phyloP scores from a whole-genome alignment of 1,140 invertebrate species.

The Laupala kohalensis region DNA sequence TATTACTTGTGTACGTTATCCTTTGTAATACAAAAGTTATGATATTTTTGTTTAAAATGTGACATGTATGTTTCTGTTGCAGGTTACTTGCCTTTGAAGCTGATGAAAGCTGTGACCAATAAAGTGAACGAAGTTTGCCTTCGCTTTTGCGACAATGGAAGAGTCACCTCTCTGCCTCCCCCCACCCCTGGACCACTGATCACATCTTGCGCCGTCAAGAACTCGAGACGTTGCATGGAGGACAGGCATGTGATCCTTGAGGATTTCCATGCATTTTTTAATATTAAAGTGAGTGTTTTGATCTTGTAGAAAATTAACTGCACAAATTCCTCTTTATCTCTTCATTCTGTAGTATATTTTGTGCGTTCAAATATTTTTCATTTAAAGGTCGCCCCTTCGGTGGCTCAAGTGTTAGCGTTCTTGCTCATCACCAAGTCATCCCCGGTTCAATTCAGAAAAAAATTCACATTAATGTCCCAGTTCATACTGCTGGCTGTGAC shows the following conservation, averaged over 20 bases:
- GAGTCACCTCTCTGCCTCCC: slow-evolving; percentile 34
- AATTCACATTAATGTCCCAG: too few species aligned
- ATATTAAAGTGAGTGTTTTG: slow-evolving; percentile 36
- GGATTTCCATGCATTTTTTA: slow-evolving; percentile 53
- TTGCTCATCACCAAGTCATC: too few species aligned
- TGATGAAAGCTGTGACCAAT: slow-evolving; percentile 56
- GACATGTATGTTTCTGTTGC: slow-evolving; percentile 26
- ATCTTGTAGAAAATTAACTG: too few species aligned
- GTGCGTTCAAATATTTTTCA: slow-evolving; percentile 14
- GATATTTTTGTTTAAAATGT: too few species aligned
- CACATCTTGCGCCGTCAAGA: slow-evolving; percentile 55
- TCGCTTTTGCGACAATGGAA: slow-evolving; percentile 48
- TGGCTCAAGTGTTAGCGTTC: too few species aligned
- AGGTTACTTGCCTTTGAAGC: slow-evolving; percentile 53
- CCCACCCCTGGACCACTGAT: slow-evolving; percentile 38
- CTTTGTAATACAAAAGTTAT: too few species aligned
- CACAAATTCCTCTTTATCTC: too few species aligned
- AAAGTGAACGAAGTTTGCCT: slow-evolving; percentile 55
- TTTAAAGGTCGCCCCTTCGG: too few species aligned
- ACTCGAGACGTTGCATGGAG: slow-evolving; percentile 72
- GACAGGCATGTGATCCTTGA: slow-evolving; percentile 67
- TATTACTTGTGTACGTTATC: too few species aligned
- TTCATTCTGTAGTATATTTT: slow-evolving; percentile 3
- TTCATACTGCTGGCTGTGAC: slow-evolving; percentile 6
- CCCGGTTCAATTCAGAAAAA: too few species aligned